These are phyloP conservation scores for Drosophila monieri DNA, from an alignment of 2,888 invertebrate genomes.

Conservation along the genomic window DNA sequence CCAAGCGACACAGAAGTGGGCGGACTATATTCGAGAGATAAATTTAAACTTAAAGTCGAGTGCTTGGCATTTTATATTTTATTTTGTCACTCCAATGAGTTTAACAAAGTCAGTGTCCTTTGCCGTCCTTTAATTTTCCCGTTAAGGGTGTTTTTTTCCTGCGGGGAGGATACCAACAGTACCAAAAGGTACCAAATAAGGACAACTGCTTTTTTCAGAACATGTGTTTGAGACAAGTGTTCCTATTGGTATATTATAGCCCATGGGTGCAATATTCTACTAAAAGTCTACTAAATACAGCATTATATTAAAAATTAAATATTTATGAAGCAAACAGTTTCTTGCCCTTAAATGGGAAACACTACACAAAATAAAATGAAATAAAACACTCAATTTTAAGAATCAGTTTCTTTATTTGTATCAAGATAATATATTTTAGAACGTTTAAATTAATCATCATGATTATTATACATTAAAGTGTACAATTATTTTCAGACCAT, in stretches of 20 bases:
- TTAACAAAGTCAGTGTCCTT: constrained; percentile 75
- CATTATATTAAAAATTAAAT: neutral
- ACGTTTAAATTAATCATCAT: constrained; percentile 22
- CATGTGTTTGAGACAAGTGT: constrained; percentile 29
- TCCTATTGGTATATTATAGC: constrained; percentile 20
- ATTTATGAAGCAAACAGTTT: neutral
- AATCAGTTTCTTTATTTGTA: neutral
- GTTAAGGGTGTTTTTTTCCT: constrained; percentile 63
- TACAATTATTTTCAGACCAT: constrained; percentile 63
- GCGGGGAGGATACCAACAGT: constrained; percentile 15
- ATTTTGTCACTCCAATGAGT: constrained; percentile 27
- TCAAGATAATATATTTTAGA: neutral
- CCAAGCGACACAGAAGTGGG: constrained; percentile 21
- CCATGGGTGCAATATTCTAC: constrained; percentile 19
- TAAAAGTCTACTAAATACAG: neutral
- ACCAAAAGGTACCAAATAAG: constrained; percentile 40
- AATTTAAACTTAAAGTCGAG: neutral
- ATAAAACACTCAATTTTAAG: constrained; percentile 32
- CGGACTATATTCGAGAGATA: constrained; percentile 16
- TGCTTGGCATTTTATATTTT: constrained; percentile 22
- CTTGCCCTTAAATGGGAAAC: neutral
- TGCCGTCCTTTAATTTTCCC: constrained; percentile 70
- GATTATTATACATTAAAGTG: constrained; percentile 15
- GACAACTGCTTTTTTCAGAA: constrained; percentile 25
- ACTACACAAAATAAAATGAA: neutral